phyloP scores from a whole-genome alignment of 2,113 vertebrate species.

The Cygnus atratus region DNA sequence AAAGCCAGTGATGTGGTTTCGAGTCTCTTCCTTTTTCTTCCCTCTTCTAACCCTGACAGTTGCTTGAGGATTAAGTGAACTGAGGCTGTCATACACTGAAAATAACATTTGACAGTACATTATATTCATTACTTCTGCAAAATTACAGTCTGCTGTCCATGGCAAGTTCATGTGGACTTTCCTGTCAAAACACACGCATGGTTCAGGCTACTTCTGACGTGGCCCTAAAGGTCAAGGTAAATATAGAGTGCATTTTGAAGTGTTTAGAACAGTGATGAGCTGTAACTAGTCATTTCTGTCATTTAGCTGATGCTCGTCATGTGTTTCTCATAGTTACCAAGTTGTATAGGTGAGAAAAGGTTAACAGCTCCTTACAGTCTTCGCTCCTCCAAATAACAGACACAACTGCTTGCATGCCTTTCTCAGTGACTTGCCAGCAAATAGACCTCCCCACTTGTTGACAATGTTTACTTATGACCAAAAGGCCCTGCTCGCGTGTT shows the following conservation, averaged over 20 bases:
- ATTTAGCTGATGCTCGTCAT: background rate
- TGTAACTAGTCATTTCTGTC: background rate
- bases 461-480: background rate
- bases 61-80: background rate
- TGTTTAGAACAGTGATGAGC: background rate
- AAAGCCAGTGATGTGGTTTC: background rate
- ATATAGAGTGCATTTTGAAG: background rate
- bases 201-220: background rate
- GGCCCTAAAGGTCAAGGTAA: background rate
- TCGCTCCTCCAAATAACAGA: background rate
- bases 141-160: background rate
- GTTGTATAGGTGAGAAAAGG: background rate
- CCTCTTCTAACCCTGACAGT: background rate
- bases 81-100: background rate
- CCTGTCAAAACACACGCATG: background rate
- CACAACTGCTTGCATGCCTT: background rate
- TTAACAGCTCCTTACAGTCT: background rate
- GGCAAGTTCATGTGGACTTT: background rate
- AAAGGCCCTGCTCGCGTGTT: background rate
- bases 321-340: background rate
- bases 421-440: background rate
- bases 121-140: background rate
- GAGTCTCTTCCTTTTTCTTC: background rate
- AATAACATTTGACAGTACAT: background rate
- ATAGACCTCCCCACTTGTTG: background rate